Conservation (phyloP, 1,140 invertebrate genomes). For the Paralvinella palmiformis region DNA sequence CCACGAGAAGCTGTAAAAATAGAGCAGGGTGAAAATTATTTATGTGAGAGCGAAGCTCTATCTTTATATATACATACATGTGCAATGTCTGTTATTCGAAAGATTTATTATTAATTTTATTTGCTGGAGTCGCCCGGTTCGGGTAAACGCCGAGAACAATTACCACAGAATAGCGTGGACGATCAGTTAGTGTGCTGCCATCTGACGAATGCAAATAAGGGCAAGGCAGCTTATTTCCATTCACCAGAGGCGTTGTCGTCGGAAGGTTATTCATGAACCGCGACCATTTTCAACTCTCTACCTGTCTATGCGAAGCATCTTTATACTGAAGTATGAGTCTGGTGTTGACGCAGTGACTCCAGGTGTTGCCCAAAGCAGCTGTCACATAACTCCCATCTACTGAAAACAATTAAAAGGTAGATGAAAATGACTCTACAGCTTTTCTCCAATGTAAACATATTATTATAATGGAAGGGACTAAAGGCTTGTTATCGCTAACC, state of each 20-base stretch:
- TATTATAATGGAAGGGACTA: no score
- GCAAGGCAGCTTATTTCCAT: no score
- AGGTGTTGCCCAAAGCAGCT: constrained; percentile 36
- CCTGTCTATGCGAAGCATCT: constrained; percentile 24
- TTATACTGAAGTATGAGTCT: constrained; percentile 36
- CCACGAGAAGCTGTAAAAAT: constrained; percentile 31
- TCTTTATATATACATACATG: background rate
- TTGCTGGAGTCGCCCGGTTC: no score
- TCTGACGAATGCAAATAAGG: background rate
- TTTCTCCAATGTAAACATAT: no score
- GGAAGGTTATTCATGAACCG: background rate
- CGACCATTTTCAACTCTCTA: constrained; percentile 14
- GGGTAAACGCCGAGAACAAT: background rate
- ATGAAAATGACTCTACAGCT: no score
- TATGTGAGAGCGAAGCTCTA: background rate
- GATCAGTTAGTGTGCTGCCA: background rate
- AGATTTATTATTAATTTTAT: no score
- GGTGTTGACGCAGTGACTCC: constrained; percentile 42
- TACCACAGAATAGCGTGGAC: background rate
- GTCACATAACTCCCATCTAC: constrained; percentile 34
- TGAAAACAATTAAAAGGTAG: no score
- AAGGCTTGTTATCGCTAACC: no score
- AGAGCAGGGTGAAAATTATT: background rate
- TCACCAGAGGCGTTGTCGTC: background rate
- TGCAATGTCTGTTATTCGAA: no score